Percentiles rank a stretch among this genome's conserved stretches.
Conservation (phyloP, 2,888 invertebrate species). For the Smittia aterrima region DNA sequence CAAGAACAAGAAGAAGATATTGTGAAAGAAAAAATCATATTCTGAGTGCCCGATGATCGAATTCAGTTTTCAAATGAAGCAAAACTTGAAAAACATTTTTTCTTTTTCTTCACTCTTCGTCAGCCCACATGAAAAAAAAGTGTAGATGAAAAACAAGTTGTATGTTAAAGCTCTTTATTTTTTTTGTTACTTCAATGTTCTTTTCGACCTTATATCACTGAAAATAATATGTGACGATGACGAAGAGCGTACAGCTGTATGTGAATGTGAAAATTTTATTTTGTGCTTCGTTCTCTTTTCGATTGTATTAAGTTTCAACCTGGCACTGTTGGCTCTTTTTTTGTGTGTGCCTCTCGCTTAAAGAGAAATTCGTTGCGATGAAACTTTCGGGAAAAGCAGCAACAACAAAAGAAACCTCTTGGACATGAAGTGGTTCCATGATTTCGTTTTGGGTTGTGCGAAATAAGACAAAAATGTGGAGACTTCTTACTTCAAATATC, state of each 20-base stretch:
- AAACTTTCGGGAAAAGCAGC: constrained; percentile 12
- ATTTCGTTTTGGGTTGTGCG: neutral
- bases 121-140: constrained; percentile 1
- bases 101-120: neutral
- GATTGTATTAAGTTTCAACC: constrained; percentile 5
- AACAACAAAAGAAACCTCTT: neutral
- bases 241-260: neutral
- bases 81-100: neutral
- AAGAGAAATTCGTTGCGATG: constrained; percentile 9
- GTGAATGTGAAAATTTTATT: constrained; percentile 23
- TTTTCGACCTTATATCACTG: constrained; percentile 18
- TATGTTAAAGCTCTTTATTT: constrained; percentile 8
- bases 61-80: neutral
- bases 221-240: constrained; percentile 12
- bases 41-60: neutral
- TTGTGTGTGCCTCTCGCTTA: neutral
- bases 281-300: neutral
- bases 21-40: neutral
- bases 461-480: too few relatives aligned
- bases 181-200: constrained; percentile 6
- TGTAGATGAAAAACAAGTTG: constrained; percentile 11
- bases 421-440: neutral
- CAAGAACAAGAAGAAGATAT: neutral
- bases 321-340: neutral
- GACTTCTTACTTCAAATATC: too few relatives aligned